Conservation (phyloP, 2,888 invertebrate species). For the Pecten maximus region DNA sequence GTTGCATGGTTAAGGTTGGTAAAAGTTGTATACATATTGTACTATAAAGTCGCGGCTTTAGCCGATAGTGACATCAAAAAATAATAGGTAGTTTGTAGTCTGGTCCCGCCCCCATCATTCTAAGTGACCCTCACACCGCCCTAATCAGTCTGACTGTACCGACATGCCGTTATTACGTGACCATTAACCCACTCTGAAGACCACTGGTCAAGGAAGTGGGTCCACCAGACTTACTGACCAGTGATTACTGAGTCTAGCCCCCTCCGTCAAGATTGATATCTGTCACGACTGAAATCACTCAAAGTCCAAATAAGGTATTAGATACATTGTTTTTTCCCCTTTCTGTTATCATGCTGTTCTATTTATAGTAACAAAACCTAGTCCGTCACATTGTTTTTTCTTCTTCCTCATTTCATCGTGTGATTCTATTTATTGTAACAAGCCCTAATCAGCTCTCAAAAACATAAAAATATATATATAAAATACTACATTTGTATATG, state of each 20-base stretch:
- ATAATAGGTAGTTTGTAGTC: not conserved
- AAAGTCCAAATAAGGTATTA: not conserved
- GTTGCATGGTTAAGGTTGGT: not conserved
- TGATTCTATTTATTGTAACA: too few species aligned
- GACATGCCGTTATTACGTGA: conserved; percentile 13
- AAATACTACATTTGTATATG: too few species aligned
- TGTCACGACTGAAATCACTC: not conserved
- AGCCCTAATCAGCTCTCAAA: too few species aligned
- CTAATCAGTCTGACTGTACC: not conserved
- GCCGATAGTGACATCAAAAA: not conserved
- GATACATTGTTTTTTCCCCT: not conserved
- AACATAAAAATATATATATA: too few species aligned
- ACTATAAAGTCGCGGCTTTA: not conserved
- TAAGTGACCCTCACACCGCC: conserved; percentile 8
- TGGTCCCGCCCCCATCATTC: not conserved
- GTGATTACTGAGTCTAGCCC: not conserved
- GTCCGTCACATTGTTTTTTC: too few species aligned
- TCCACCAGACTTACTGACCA: not conserved
- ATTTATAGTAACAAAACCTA: not conserved
- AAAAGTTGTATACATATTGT: not conserved
- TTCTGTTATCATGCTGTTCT: not conserved
- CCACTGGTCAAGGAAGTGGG: not conserved
- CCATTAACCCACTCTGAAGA: not conserved
- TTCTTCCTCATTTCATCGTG: too few species aligned
- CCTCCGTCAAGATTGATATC: not conserved